Evolutionary conservation across 2,113 vertebrate genomes (phyloP).

Genomic region (Fulmarus glacialis): DNA sequence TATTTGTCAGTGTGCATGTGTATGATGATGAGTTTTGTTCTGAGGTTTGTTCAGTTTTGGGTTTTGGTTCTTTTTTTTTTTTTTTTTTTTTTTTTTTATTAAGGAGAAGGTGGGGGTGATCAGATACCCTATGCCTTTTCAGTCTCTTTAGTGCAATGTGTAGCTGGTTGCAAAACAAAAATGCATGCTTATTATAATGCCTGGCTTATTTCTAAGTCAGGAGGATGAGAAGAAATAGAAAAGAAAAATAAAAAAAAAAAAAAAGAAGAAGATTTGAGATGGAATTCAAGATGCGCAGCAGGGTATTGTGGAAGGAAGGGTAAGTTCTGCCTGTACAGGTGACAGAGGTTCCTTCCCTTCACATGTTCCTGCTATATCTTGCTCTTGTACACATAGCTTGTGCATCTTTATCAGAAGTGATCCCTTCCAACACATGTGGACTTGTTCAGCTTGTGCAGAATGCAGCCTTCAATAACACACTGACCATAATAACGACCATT

Average conservation of each 20-base stretch:
- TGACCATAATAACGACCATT: not conserved
- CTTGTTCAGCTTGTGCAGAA: not conserved
- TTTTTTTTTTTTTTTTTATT: too few species aligned
- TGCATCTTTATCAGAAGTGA: not conserved
- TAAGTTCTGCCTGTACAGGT: not conserved
- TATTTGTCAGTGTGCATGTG: not conserved
- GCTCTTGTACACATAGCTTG: accelerated
- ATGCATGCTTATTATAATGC: not conserved
- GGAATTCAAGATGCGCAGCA: not conserved
- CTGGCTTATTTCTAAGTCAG: not conserved
- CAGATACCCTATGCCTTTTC: not conserved
- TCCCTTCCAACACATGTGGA: not conserved
- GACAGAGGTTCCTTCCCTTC: not conserved
- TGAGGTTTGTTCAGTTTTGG: not conserved
- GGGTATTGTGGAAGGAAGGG: not conserved
- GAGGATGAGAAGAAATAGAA: not conserved
- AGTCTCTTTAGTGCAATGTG: not conserved
- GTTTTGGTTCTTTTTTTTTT: not conserved
- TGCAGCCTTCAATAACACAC: not conserved
- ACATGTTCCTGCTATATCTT: not conserved
- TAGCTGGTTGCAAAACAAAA: not conserved
- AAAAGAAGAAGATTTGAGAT: not conserved
- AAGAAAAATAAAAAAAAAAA: too few species aligned
- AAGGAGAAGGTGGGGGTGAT: not conserved
- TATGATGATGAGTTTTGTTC: not conserved